Percentiles rank a stretch among this genome's conserved stretches.
Evolutionary conservation across 2,797 vertebrate species (phyloP).

Genomic region (Danio choprae): DNA sequence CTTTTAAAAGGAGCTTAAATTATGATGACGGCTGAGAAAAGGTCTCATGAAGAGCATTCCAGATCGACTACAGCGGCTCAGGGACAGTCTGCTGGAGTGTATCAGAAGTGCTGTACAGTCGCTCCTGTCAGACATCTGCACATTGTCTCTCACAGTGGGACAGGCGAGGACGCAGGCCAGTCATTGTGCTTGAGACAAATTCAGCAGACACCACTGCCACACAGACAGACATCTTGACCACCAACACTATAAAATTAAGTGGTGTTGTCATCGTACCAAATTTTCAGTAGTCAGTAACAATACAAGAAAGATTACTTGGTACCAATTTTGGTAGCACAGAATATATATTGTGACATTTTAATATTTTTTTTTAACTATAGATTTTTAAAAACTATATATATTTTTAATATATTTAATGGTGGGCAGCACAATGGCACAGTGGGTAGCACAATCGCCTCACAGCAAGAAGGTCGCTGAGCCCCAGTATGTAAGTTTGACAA

Average conservation of each 20-base stretch:
- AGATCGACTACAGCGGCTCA: slow-evolving; percentile 30
- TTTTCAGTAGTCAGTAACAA: too few species aligned
- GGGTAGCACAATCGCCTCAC: too few species aligned
- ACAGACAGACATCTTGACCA: slow-evolving; percentile 44
- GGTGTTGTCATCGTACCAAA: not conserved
- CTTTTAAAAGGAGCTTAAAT: slow-evolving; percentile 34
- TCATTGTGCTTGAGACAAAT: slow-evolving; percentile 44
- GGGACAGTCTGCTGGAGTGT: slow-evolving; percentile 50
- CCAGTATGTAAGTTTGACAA: too few species aligned
- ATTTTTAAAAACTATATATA: too few species aligned
- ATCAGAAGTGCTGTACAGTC: slow-evolving; percentile 38
- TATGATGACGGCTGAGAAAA: slow-evolving; percentile 17
- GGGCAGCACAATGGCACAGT: too few species aligned
- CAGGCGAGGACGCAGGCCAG: slow-evolving; percentile 33
- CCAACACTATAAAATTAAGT: not conserved
- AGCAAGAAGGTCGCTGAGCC: too few species aligned
- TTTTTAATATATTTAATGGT: too few species aligned
- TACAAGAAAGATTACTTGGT: too few species aligned
- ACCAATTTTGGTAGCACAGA: too few species aligned
- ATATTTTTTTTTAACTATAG: too few species aligned
- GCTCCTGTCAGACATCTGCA: slow-evolving; percentile 48
- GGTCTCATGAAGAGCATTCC: slow-evolving; percentile 27
- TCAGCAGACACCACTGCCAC: slow-evolving; percentile 53
- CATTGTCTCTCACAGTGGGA: slow-evolving; percentile 43
- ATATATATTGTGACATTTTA: too few species aligned